phyloP scores from a whole-genome alignment of 2,113 vertebrate genomes.

The Corynorhinus townsendii region DNA sequence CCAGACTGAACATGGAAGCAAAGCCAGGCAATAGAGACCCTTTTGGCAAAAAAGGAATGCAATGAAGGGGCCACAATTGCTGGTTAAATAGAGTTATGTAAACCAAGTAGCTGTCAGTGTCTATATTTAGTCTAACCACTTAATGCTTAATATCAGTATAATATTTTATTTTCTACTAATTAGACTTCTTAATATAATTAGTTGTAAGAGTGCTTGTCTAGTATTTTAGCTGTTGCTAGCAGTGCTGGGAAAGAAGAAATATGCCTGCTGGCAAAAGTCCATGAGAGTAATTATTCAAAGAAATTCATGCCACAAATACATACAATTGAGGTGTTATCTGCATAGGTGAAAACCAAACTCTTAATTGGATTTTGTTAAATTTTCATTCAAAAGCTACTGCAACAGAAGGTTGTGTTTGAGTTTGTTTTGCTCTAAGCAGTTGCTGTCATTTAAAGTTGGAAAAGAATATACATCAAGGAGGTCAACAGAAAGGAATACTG shows the following conservation, averaged over 20 bases:
- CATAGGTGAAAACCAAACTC: slow-evolving; percentile 46
- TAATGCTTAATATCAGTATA: slow-evolving; percentile 45
- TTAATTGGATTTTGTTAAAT: slow-evolving; percentile 44
- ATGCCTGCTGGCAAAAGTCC: slow-evolving; percentile 50
- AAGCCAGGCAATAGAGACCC: background rate
- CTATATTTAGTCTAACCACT: background rate
- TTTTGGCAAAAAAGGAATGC: background rate
- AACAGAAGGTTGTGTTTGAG: background rate
- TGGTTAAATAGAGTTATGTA: background rate
- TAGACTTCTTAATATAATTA: slow-evolving; percentile 56
- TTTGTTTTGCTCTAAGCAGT: background rate
- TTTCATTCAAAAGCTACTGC: background rate
- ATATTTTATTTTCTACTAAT: slow-evolving; percentile 60
- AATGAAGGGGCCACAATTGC: background rate
- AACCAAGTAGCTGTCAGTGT: background rate
- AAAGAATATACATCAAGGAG: background rate
- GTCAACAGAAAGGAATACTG: background rate
- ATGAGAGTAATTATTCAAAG: slow-evolving; percentile 50
- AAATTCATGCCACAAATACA: slow-evolving; percentile 39
- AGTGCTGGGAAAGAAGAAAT: slow-evolving; percentile 24
- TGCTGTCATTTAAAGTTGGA: background rate
- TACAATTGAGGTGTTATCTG: slow-evolving; percentile 40
- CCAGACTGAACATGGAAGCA: background rate
- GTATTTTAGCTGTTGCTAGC: slow-evolving; percentile 35
- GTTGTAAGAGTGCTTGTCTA: slow-evolving; percentile 39